Evolutionary conservation across 2,888 invertebrate species (phyloP), one percentile per base, ranked within the genome.

Genomic region (Microctonus aethiopoides): DNA sequence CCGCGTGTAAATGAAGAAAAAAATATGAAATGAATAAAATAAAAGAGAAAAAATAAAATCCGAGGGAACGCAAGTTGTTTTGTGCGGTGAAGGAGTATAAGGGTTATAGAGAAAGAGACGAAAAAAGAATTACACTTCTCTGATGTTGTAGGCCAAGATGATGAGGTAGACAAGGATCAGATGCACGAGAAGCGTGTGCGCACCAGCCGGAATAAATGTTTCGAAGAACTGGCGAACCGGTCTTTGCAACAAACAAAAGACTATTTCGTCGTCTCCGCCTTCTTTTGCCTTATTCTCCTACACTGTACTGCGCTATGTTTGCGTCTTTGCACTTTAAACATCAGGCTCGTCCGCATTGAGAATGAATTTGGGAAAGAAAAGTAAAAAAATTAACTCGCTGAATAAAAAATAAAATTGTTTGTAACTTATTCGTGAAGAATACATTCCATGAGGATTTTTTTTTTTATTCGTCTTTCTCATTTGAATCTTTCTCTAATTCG

Each of bases 191-290:
- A n/a, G n/a, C n/a, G n/a, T 69, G 61, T 62, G 68, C 66, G 69
- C 71, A 69, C 73, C 70, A 71, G 74, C 71, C 68, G 76, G 79
- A 80, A 82, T 80, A 83, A 83, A 83, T 80, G 83, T 79, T 83
- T 83, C 82, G 83, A 79, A 78, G 83, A 83, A 83, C 78, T 73
- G 46, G 72, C 72, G 77, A 83, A 83, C 83, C 81, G 81, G 81
- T 81, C 77, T 75, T 65, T 71, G 70, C 72, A 62, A 76, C 80
- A 79, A 82, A 83, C 83, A 83, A 83, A 83, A 83, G 82, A 77
- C 76, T 77, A 74, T 67, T 67, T 71, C 60, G 70, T 46, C 61
- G 67, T 69, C 67, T 67, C 41, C 54, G 68, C 59, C 41, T 51
- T 62, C 54, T 68, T 64, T 72, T 52, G 34, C 62, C 36, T 54